phyloP scores from a whole-genome alignment of 2,888 invertebrate species.

The Harmothoe impar region DNA sequence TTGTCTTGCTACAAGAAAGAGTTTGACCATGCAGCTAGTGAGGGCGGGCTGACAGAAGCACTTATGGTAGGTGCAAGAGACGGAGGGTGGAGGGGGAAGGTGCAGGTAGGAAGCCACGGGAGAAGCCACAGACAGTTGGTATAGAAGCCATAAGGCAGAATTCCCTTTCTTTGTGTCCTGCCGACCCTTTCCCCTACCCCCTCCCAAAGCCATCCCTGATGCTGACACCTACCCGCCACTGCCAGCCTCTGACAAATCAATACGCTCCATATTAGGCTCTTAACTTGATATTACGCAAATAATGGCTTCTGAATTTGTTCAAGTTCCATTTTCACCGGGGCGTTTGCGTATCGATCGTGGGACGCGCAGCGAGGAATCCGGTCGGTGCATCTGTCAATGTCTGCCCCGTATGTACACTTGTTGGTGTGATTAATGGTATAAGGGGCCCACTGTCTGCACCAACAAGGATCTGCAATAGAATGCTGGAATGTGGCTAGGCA shows the following conservation, averaged over 20 bases:
- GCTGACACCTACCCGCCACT: neutral
- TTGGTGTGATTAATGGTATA: neutral
- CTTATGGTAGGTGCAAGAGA: neutral
- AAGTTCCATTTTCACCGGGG: neutral
- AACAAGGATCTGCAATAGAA: neutral
- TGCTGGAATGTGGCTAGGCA: neutral
- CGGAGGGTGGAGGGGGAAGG: neutral
- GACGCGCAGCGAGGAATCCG: neutral
- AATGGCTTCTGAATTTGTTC: slow-evolving; percentile 31
- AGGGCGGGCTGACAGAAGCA: slow-evolving; percentile 4
- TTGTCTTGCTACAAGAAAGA: slow-evolving; percentile 43
- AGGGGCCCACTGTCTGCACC: neutral
- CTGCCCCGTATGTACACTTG: neutral
- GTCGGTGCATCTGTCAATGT: neutral
- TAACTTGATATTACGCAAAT: slow-evolving; percentile 46
- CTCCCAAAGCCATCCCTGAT: neutral
- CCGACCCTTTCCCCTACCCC: too few species aligned
- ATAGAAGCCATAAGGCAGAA: neutral
- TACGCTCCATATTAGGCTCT: neutral
- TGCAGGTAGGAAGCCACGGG: neutral
- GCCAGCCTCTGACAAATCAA: neutral
- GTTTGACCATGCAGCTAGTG: neutral
- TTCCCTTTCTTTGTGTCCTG: neutral
- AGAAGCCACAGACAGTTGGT: slow-evolving; percentile 1
- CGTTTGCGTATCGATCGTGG: neutral